A percentile compares a stretch with the other conserved stretches of the same genome.
These are phyloP conservation scores for Phaedon cochleariae DNA, from an alignment of 2,888 invertebrate species.

Conservation along the genomic window DNA sequence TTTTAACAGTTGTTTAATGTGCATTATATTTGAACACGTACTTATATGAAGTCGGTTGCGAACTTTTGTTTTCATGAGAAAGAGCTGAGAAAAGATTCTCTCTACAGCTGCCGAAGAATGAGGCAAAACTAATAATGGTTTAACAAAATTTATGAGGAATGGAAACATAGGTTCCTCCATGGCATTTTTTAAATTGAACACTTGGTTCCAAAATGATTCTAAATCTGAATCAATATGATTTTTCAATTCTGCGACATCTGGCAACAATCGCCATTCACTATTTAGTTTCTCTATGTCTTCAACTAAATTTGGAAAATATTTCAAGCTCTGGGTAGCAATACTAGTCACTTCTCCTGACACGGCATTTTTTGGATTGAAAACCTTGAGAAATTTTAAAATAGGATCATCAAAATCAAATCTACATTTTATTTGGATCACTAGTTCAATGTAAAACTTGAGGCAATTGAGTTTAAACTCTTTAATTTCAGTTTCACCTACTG, in stretches of 20 bases:
- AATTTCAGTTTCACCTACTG: neutral
- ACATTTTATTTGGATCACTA: neutral
- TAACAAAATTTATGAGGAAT: neutral
- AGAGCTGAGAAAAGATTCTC: constrained; percentile 10
- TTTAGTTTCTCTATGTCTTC: constrained; percentile 18
- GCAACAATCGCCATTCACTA: constrained; percentile 13
- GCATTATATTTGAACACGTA: constrained; percentile 10
- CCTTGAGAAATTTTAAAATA: constrained; percentile 6
- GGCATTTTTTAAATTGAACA: constrained; percentile 9
- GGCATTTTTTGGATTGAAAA: constrained; percentile 12
- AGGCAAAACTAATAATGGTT: neutral
- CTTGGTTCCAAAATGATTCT: constrained; percentile 5
- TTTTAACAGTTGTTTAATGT: constrained; percentile 2
- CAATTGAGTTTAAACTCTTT: constrained; percentile 2
- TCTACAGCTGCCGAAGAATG: constrained; percentile 10
- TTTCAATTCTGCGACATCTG: neutral
- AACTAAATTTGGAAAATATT: neutral
- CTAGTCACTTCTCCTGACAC: constrained; percentile 9
- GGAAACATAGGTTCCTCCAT: constrained; percentile 3
- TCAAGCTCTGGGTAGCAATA: neutral
- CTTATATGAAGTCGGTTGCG: neutral
- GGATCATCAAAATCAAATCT: constrained; percentile 24
- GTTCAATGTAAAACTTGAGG: constrained; percentile 12
- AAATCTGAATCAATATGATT: neutral
- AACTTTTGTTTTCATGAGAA: constrained; percentile 6